phyloP scores from a whole-genome alignment of 2,797 vertebrate genomes.

The Danio kyathit region DNA sequence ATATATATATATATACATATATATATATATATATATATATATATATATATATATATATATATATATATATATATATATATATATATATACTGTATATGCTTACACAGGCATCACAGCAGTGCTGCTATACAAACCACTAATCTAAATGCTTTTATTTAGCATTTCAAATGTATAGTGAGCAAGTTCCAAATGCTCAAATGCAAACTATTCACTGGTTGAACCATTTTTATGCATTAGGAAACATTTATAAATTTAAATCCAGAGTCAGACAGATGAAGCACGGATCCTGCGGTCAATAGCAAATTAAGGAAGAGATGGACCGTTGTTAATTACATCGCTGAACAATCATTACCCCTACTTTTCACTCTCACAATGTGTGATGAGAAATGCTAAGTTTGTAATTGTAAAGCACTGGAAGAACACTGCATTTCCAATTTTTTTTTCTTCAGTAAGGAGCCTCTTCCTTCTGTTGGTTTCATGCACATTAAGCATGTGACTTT shows the following conservation, averaged over 20 bases:
- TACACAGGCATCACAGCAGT: no score
- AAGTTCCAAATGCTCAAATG: conserved; percentile 11
- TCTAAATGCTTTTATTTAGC: background rate
- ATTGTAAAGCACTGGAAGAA: background rate
- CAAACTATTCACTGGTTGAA: background rate
- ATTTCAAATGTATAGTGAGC: conserved; percentile 4
- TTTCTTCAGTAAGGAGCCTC: conserved; percentile 10
- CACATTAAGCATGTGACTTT: conserved; percentile 56
- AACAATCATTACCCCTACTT: conserved; percentile 8
- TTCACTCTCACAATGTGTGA: conserved; percentile 14
- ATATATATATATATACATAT: no score
- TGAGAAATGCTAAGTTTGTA: conserved; percentile 1
- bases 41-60: no score
- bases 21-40: no score
- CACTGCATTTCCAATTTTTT: background rate
- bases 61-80: no score
- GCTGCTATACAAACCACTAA: background rate
- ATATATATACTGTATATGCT: no score
- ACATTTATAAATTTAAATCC: conserved; percentile 41
- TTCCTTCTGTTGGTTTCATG: conserved; percentile 31
- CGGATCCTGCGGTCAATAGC: background rate
- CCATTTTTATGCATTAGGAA: conserved; percentile 31
- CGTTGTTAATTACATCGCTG: conserved; percentile 30
- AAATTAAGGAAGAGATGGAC: conserved; percentile 16
- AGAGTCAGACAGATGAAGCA: conserved; percentile 13